A percentile compares a stretch with the other conserved stretches of the same genome.
Conservation (phyloP, 2,797 vertebrate species). For the Gephyroberyx darwinii region DNA sequence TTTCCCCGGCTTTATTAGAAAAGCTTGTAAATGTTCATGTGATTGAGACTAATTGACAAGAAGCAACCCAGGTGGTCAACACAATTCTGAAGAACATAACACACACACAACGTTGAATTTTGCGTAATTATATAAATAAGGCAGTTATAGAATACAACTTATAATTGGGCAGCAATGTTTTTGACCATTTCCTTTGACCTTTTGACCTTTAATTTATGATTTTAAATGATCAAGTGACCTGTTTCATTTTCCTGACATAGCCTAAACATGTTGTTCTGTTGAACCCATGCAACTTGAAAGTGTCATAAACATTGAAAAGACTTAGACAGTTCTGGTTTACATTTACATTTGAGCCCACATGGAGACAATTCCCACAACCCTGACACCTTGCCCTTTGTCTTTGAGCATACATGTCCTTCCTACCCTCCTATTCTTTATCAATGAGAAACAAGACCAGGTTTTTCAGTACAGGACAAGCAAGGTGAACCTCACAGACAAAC, state of each 20-base stretch:
- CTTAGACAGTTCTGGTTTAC: too few relatives aligned
- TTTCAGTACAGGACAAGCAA: conserved; percentile 27
- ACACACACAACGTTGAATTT: neutral
- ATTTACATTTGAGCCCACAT: too few relatives aligned
- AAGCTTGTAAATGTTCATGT: neutral
- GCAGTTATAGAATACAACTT: neutral
- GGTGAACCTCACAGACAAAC: conserved; percentile 28
- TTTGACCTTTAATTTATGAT: neutral
- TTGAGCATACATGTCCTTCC: conserved; percentile 19
- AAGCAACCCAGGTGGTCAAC: conserved; percentile 21
- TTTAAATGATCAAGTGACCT: too few relatives aligned
- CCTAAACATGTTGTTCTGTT: too few relatives aligned
- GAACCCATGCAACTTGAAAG: neutral
- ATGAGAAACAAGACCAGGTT: conserved; percentile 12
- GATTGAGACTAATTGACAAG: conserved; percentile 41
- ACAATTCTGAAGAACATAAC: neutral
- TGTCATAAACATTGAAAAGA: neutral
- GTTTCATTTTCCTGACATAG: too few relatives aligned
- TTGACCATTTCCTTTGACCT: fast-evolving
- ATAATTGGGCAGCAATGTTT: neutral
- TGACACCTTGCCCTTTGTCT: conserved; percentile 13
- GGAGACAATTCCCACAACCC: neutral
- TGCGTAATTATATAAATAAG: neutral
- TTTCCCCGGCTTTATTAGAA: conserved; percentile 31
- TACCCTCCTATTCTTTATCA: neutral